Base-by-base conservation (phyloP, 1,140 invertebrate species). In the Andrena cerasifolii region DNA sequence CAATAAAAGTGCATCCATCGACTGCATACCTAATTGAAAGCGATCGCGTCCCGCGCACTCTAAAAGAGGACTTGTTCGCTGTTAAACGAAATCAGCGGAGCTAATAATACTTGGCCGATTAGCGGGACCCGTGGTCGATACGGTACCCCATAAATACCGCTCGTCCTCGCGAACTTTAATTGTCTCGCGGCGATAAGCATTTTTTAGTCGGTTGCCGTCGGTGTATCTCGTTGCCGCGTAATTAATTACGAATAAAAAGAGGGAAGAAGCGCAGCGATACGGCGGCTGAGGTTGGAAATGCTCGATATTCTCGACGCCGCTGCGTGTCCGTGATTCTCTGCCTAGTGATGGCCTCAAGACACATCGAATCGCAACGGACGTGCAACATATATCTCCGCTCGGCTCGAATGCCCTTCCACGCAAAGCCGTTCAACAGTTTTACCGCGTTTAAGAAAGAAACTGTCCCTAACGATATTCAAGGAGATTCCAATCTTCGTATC, bases 221-320 rank as follows among this genome's bases (percentile, higher is more conserved):
- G 12, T 45, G 51, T 45, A 59, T 67, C 40, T 49, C 53, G 21
- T 47, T 67, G 73, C 28, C 62, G 73, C 21, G 33, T 77, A 71
- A 77, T 75, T 75, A 75, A 75, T 75, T 56, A 67, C 16, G 72
- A 45, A 31, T 53, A 16, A 53, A 45, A 26, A 12, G 36, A 33
- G 3, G 68, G 7, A 43, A 40, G 26, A 26, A 28, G 1, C 31
- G 14, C 16, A 8, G 36, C 21, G 75, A 49, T 53, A 31, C 21
- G 16, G 16, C 10, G 43, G 24, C 5, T 8, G 24, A 61, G n/a
- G 18, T 26, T 33, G 36, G 28, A 51, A 61, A 68, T 78, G 33
- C 43, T 72, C 65, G 56, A 63, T 62, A 72, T 54, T 72, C 40
- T 14, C 33, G 36, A 31, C 40, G n/a, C 4, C 10, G 36, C 36